These are phyloP conservation scores for Dioctria linearis DNA, from an alignment of 2,888 invertebrate species.

Conservation along the genomic window DNA sequence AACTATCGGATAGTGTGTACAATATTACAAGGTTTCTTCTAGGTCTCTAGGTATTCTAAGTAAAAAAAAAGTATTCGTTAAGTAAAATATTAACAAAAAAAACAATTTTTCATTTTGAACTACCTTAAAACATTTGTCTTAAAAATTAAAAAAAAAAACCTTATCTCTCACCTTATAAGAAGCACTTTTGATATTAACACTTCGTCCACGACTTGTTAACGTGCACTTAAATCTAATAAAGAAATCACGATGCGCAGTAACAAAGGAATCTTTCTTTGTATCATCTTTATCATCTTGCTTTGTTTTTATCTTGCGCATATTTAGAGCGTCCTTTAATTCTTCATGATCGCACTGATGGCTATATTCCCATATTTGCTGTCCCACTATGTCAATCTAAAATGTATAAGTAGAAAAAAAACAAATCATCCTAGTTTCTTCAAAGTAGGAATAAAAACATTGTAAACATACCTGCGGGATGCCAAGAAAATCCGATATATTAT, in stretches of 20 bases:
- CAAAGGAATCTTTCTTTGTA: slow-evolving; percentile 64
- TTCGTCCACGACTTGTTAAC: slow-evolving; percentile 93
- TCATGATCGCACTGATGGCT: slow-evolving; percentile 96
- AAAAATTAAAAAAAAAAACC: too few relatives aligned
- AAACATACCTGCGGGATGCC: slow-evolving; percentile 89
- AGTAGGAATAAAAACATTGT: background rate
- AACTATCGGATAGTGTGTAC: too few relatives aligned
- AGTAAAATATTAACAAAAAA: too few relatives aligned
- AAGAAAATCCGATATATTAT: slow-evolving; percentile 90
- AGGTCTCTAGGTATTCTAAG: too few relatives aligned
- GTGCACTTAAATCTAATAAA: slow-evolving; percentile 89
- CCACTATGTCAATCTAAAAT: slow-evolving; percentile 94
- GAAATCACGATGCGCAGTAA: slow-evolving; percentile 69
- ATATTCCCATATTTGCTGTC: slow-evolving; percentile 94
- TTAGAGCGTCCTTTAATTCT: slow-evolving; percentile 81
- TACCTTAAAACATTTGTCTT: too few relatives aligned
- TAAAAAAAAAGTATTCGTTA: too few relatives aligned
- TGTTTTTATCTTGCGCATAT: slow-evolving; percentile 65
- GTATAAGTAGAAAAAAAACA: slow-evolving; percentile 4
- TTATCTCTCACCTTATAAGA: slow-evolving; percentile 86
- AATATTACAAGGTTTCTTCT: too few relatives aligned
- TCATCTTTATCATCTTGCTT: slow-evolving; percentile 26
- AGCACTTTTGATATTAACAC: slow-evolving; percentile 95
- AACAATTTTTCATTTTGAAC: too few relatives aligned
- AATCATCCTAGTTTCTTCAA: slow-evolving; percentile 38